These are phyloP conservation scores for Rhodeus uyekii DNA, from an alignment of 2,797 vertebrate species.

Conservation along the genomic window DNA sequence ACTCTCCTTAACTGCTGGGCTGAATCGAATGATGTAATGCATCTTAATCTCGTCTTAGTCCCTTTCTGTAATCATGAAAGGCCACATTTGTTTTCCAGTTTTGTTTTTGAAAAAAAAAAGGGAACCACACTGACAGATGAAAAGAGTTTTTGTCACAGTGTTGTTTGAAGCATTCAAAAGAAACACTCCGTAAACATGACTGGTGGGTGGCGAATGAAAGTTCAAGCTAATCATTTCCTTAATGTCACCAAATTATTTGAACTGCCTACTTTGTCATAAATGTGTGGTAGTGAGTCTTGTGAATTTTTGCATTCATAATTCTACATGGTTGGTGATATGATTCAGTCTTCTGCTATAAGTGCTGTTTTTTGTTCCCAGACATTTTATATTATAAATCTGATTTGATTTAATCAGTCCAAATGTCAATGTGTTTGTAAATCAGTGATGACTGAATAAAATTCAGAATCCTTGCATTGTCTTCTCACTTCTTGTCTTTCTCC, in stretches of 20 bases:
- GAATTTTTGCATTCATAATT: slow-evolving; percentile 15
- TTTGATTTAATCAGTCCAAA: not conserved
- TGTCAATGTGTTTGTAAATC: not conserved
- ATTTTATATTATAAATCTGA: not conserved
- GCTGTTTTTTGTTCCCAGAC: not conserved
- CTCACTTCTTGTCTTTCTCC: not conserved
- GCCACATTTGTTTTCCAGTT: slow-evolving; percentile 55
- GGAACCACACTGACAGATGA: slow-evolving; percentile 35
- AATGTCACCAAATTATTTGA: not conserved
- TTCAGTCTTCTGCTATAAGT: not conserved
- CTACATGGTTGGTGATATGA: not conserved
- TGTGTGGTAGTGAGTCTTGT: not conserved
- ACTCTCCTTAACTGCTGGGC: slow-evolving; percentile 44
- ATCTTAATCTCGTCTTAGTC: slow-evolving; percentile 54
- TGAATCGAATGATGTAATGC: slow-evolving; percentile 54
- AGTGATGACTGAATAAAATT: not conserved
- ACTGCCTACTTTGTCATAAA: not conserved
- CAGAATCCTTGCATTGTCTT: not conserved
- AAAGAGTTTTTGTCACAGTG: slow-evolving; percentile 22
- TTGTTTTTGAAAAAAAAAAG: slow-evolving; percentile 34
- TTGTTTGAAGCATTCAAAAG: slow-evolving; percentile 8
- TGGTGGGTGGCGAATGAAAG: slow-evolving; percentile 15
- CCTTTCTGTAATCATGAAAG: slow-evolving; percentile 59
- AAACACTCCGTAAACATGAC: not conserved
- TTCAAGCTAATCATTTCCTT: not conserved